Base-by-base conservation (phyloP, 1,140 invertebrate genomes). In the Pectinophora gossypiella region DNA sequence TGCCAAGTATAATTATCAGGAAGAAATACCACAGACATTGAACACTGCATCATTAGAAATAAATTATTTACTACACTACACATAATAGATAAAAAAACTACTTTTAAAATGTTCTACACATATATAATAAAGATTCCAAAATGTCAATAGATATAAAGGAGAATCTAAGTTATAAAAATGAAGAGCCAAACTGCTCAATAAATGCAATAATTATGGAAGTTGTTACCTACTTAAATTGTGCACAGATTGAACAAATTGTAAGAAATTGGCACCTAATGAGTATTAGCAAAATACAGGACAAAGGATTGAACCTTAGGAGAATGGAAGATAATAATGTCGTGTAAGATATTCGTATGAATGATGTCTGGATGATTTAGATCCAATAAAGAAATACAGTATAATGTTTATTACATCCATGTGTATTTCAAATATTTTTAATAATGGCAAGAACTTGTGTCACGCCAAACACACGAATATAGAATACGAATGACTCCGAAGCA, bases 1-100 rank as follows among this genome's bases (percentile, higher is more conserved):
- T 32, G 27, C 27, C 27, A 32, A 7, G 27, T 15, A 40, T 32
- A 32, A 9, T 32, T 32, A 13, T 40, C 7, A 15, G 13, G 3
- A 13, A 40, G 47, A 46, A 55, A 59, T 61, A 72, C 63, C 69
- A 71, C 64, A 72, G 64, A 68, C 50, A 58, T 50, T 72, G 63
- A 76, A 72, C 69, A 72, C 63, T 72, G 64, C 56, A 63, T 56
- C 65, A 16, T 40, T 50, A 27, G 32, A 47, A 20, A 52, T 49
- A 56, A 32, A 32, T n/a, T n/a, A n/a, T 32, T 53, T 47, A 23
- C 22, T 51, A 47, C n/a, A 43, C 43, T 3, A 32, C n/a, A 32
- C 27, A 32, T 12, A 32, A 32, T 32, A 32, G 9, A 32, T 32
- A 32, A 32, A 32, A 32, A n/a, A n/a, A n/a, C 27, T 32, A 1